These are phyloP conservation scores for Phylloscopus trochiloides DNA, from an alignment of 2,113 vertebrate species.

Conservation along the genomic window DNA sequence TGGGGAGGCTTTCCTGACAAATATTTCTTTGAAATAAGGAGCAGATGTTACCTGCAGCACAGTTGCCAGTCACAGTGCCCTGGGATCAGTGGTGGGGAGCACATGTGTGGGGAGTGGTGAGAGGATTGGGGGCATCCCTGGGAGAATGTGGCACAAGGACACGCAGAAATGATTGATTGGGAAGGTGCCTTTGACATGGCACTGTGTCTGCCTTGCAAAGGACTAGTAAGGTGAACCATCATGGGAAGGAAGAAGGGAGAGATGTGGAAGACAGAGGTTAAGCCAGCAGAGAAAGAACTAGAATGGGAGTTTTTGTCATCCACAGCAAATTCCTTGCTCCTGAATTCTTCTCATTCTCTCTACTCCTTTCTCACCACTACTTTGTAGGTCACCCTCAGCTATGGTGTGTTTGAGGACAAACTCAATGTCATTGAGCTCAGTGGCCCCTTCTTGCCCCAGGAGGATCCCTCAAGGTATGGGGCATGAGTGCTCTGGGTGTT, in stretches of 20 bases:
- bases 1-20: background rate
- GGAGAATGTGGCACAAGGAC: background rate
- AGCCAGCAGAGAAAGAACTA: background rate
- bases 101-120: background rate
- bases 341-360: background rate
- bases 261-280: background rate
- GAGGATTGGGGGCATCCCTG: background rate
- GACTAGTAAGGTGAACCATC: background rate
- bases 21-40: background rate
- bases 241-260: background rate
- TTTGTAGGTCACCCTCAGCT: conserved; percentile 89
- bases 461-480: conserved; percentile 85
- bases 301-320: background rate
- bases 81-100: background rate
- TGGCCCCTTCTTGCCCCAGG: conserved; percentile 79
- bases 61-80: background rate
- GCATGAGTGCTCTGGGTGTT: background rate
- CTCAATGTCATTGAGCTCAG: conserved; percentile 85
- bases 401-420: conserved; percentile 88
- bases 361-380: background rate
- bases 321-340: background rate
- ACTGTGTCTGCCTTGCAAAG: background rate
- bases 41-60: background rate
- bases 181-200: background rate
- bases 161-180: background rate